Evolutionary conservation across 2,888 invertebrate genomes (phyloP).

Genomic region (Coenonympha glycerion): DNA sequence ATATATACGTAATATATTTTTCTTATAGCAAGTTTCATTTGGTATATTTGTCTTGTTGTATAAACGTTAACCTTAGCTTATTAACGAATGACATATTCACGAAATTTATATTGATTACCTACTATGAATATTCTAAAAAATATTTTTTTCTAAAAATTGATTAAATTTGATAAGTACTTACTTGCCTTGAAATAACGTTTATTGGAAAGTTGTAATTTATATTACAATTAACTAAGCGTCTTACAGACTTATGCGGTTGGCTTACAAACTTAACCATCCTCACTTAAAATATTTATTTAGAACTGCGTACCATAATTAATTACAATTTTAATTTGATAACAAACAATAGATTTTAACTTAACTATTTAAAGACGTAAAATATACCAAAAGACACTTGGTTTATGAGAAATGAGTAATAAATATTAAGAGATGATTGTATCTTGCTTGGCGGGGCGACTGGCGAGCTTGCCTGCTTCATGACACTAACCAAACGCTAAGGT

Average conservation of each 20-base stretch:
- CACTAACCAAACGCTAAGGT: constrained; percentile 57
- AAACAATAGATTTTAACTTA: neutral
- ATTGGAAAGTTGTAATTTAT: no score
- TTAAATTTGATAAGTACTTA: no score
- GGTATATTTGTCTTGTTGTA: neutral
- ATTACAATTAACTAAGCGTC: no score
- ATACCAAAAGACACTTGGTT: neutral
- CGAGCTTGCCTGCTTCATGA: constrained; percentile 57
- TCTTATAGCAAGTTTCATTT: neutral
- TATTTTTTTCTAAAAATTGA: neutral
- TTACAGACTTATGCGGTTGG: no score
- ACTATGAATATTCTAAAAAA: neutral
- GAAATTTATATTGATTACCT: neutral
- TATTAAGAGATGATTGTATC: constrained; percentile 55
- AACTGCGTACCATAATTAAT: no score
- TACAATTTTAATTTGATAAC: no score
- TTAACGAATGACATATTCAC: neutral
- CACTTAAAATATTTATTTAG: constrained; percentile 2
- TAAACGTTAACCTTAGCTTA: neutral
- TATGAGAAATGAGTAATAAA: constrained; percentile 11
- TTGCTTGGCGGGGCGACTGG: constrained; percentile 47
- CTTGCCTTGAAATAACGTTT: no score
- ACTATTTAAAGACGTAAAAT: neutral
- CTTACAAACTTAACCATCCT: no score
- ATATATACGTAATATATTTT: constrained; percentile 48